phyloP scores from a whole-genome alignment of 2,113 vertebrate genomes.

The Ifrita kowaldi region DNA sequence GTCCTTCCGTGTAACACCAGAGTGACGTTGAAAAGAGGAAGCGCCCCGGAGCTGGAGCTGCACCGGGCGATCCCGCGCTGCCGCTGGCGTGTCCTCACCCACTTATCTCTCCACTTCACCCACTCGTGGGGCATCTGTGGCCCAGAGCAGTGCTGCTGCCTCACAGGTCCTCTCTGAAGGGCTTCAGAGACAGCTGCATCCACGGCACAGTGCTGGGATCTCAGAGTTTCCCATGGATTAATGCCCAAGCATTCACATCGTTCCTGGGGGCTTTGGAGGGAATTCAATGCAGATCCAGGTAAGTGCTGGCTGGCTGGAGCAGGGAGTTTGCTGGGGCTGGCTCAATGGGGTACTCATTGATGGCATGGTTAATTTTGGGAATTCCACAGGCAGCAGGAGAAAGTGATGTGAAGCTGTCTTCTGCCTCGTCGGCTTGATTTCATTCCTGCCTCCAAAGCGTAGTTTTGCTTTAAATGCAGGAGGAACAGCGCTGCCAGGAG shows the following conservation, averaged over 20 bases:
- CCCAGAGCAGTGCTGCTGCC: neutral
- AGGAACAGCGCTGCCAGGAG: neutral
- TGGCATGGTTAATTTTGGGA: neutral
- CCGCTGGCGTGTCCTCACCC: neutral
- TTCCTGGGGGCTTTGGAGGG: neutral
- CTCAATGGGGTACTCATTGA: fast-evolving
- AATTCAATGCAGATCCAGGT: neutral
- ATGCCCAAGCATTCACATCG: fast-evolving
- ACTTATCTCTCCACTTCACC: neutral
- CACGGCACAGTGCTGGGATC: fast-evolving
- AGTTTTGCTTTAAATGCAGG: neutral
- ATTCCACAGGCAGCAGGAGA: neutral
- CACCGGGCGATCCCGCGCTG: fast-evolving
- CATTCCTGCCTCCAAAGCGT: neutral
- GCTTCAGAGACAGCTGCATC: neutral
- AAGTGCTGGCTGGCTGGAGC: neutral
- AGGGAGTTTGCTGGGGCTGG: neutral
- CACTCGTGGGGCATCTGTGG: neutral
- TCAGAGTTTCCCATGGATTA: fast-evolving
- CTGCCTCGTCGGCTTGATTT: fast-evolving
- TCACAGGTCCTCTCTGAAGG: neutral
- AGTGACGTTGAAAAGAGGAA: neutral
- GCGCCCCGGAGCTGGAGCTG: fast-evolving
- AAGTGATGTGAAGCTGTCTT: neutral
- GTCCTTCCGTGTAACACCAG: neutral